Base-by-base conservation (phyloP, 2,797 vertebrate genomes). In the Galaxias olidus region DNA sequence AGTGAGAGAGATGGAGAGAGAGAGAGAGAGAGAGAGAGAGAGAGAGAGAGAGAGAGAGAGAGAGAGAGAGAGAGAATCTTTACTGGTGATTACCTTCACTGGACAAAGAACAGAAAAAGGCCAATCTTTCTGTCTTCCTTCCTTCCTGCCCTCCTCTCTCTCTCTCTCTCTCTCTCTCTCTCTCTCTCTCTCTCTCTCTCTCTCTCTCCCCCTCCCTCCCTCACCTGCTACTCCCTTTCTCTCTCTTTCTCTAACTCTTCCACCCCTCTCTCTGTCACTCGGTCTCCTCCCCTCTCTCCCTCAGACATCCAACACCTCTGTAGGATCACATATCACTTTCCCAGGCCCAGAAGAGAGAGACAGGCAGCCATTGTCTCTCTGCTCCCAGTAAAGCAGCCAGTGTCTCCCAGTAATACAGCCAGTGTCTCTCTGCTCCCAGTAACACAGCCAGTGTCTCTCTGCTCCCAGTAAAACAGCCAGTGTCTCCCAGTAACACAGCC, bases 1-100 rank as follows among this genome's bases (percentile, higher is more conserved):
- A 44, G 30, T 3, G 47, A 71, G 42, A 64, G 64, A 57, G 54
- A 60, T 10, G 62, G 52, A 54, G 55, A 57, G 40, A 57, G 55
- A 17, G 41, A 42, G 55, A 43, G 55, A 57, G 20, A 41, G 20
- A 56, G 20, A 56, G 54, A 41, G 20, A 42, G 20, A 41, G 20
- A 14, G 30, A 54, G 52, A 54, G 19, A 54, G 17, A 44, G 42
- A 40, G 48, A 43, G 50, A 30, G 51, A 40, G 11, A 30, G 13
- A 40, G 59, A 42, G 13, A 14, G 20, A 8, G 17, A 41, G n/a
- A 18, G 14, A 58, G 55, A 47, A 8, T 4, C 3, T 4, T 3
- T 4, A 8, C 4, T 5, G 0, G 46, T 9, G 59, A 43, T 45
- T 30, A 11, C 9, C 46, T 50, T 47, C n/a, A 15, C 20, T 1